Percentiles rank a stretch among this genome's conserved stretches.
phyloP scores from a whole-genome alignment of 2,888 invertebrate genomes.

The Archips crataeganus region DNA sequence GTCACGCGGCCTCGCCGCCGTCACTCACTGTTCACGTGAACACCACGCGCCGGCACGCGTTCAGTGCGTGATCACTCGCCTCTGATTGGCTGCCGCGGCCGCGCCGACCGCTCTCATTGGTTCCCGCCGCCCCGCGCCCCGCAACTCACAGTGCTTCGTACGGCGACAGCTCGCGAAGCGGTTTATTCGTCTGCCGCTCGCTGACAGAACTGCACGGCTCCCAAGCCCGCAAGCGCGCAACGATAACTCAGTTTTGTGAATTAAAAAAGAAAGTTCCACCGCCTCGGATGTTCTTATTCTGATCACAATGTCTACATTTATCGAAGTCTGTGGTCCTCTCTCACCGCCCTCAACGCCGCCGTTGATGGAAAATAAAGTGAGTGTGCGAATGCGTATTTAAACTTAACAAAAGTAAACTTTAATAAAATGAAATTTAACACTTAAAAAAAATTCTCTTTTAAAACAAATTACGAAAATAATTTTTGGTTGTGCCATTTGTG shows the following conservation, averaged over 20 bases:
- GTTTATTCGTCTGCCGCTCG: constrained; percentile 83
- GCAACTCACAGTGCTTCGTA: constrained; percentile 87
- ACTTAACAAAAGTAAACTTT: constrained; percentile 42
- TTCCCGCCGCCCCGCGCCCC: constrained; percentile 85
- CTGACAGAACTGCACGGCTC: constrained; percentile 78
- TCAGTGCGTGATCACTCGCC: constrained; percentile 88
- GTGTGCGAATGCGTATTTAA: constrained; percentile 54
- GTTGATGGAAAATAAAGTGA: constrained; percentile 85
- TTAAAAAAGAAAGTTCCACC: constrained; percentile 78
- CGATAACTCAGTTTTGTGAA: constrained; percentile 76
- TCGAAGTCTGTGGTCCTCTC: constrained; percentile 84
- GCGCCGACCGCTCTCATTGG: constrained; percentile 91
- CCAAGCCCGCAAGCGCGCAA: constrained; percentile 60
- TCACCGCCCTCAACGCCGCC: constrained; percentile 91
- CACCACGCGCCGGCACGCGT: constrained; percentile 91
- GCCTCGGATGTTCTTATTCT: constrained; percentile 69
- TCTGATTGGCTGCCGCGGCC: constrained; percentile 88
- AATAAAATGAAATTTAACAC: constrained; percentile 36
- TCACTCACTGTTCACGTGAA: constrained; percentile 95
- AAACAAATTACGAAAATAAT: constrained; percentile 45
- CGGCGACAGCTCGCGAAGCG: constrained; percentile 71
- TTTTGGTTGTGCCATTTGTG: constrained; percentile 58
- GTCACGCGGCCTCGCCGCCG: constrained; percentile 76
- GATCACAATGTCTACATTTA: constrained; percentile 75
- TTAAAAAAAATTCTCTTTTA: constrained; percentile 39